A percentile compares a stretch with the other conserved stretches of the same genome.
These are phyloP conservation scores for Lasioglossum marginatum DNA, from an alignment of 2,888 invertebrate genomes.

Conservation along the genomic window DNA sequence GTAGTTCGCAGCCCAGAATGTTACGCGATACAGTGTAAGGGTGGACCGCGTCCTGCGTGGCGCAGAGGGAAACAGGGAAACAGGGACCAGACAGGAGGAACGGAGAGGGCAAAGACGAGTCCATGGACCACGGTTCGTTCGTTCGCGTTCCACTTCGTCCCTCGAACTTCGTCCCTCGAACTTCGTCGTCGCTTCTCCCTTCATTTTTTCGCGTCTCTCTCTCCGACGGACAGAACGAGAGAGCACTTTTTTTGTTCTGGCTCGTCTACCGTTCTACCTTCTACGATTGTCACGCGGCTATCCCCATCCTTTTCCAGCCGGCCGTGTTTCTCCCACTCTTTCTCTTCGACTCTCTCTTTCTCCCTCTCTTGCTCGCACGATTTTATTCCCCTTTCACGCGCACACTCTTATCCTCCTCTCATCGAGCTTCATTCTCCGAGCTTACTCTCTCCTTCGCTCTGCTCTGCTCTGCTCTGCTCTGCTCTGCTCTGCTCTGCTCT, in stretches of 20 bases:
- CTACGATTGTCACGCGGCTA: slow-evolving; percentile 65
- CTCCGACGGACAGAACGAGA: slow-evolving; percentile 15
- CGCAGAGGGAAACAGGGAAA: not conserved
- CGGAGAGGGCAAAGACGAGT: slow-evolving; percentile 19
- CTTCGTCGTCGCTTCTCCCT: slow-evolving; percentile 10
- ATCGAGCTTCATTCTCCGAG: slow-evolving; percentile 35
- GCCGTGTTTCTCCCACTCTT: not conserved
- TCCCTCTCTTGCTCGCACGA: slow-evolving; percentile 6
- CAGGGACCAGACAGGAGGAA: not conserved
- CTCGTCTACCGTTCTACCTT: slow-evolving; percentile 57
- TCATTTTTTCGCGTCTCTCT: slow-evolving; percentile 4
- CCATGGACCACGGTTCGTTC: slow-evolving; percentile 6
- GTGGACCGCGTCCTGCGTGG: slow-evolving; percentile 1
- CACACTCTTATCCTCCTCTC: slow-evolving; percentile 28
- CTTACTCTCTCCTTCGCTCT: not conserved
- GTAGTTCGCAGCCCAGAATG: not conserved
- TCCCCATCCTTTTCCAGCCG: slow-evolving; percentile 7
- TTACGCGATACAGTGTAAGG: slow-evolving; percentile 3
- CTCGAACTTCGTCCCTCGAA: slow-evolving; percentile 19
- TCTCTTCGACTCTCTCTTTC: not conserved
- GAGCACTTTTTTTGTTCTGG: slow-evolving; percentile 61
- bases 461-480: not conserved
- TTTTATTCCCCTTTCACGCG: slow-evolving; percentile 40
- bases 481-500: not conserved
- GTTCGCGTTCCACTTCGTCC: slow-evolving; percentile 17